Evolutionary conservation across 1,140 invertebrate species (phyloP).

Genomic region (Eufriesea mexicana): DNA sequence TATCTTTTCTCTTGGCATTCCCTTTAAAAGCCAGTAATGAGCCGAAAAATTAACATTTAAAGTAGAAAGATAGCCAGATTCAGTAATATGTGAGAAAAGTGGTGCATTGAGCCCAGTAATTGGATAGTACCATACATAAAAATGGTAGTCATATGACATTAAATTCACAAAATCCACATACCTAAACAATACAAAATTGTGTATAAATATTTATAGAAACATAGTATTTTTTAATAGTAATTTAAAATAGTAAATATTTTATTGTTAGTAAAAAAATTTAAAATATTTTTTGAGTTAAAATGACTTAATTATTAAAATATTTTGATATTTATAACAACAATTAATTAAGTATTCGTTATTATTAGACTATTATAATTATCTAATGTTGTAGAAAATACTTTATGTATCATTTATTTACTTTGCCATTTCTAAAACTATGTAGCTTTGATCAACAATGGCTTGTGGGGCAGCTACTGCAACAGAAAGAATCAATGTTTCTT

Average conservation of each 20-base stretch:
- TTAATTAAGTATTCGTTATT: background rate
- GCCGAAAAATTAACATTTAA: constrained; percentile 93
- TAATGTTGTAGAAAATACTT: background rate
- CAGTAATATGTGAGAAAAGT: constrained; percentile 84
- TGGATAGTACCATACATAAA: constrained; percentile 88
- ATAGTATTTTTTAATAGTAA: background rate
- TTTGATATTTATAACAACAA: background rate
- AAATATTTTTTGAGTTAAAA: background rate
- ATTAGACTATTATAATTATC: background rate
- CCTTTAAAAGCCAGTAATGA: constrained; percentile 90
- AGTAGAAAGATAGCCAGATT: constrained; percentile 86
- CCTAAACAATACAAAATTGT: constrained; percentile 75
- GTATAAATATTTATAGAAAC: background rate
- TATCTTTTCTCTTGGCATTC: constrained; percentile 92
- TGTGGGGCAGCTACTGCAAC: constrained; percentile 90
- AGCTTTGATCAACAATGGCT: constrained; percentile 88
- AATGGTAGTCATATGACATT: constrained; percentile 96
- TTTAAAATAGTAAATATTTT: background rate
- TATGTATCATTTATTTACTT: constrained; percentile 81
- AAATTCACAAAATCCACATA: constrained; percentile 92
- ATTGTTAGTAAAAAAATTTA: background rate
- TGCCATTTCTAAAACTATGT: constrained; percentile 89
- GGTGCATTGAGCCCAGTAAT: constrained; percentile 93
- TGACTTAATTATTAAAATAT: background rate
- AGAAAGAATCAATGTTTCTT: constrained; percentile 85